Conservation (phyloP, 2,113 vertebrate species). For the Lepisosteus osseus region DNA sequence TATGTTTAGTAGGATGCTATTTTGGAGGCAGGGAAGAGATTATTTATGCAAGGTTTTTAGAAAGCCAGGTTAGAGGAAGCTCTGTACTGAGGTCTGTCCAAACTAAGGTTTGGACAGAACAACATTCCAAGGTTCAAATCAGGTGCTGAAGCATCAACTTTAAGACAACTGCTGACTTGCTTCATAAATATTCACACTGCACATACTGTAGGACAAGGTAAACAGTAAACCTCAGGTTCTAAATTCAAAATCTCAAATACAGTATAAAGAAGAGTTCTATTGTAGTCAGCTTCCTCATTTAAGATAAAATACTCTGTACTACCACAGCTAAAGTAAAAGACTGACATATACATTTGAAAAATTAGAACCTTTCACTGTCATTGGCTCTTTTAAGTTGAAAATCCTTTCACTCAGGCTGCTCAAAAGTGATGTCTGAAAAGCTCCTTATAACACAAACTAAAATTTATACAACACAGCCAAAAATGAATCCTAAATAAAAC, state of each 20-base stretch:
- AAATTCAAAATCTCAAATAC: not conserved
- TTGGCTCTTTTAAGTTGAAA: not conserved
- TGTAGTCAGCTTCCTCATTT: not conserved
- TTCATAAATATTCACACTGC: conserved; percentile 8
- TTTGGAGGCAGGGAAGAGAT: not conserved
- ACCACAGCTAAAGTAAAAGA: not conserved
- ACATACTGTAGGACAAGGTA: not conserved
- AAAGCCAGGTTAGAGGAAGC: conserved; percentile 12
- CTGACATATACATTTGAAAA: too few relatives aligned
- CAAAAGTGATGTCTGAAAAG: too few relatives aligned
- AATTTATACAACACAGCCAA: too few relatives aligned
- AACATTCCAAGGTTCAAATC: not conserved
- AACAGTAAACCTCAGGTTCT: not conserved
- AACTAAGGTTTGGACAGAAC: not conserved
- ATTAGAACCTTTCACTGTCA: not conserved
- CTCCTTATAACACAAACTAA: too few relatives aligned
- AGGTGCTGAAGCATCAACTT: not conserved
- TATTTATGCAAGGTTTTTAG: conserved; percentile 19
- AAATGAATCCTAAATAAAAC: too few relatives aligned
- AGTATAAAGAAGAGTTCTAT: not conserved
- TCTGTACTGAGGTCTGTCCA: not conserved
- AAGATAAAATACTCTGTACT: not conserved
- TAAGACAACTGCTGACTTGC: not conserved
- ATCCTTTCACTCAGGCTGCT: not conserved
- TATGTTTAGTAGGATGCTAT: conserved; percentile 22